These are phyloP conservation scores for Apostichopus parvimensis DNA, from an alignment of 35 echinoderm and acorn worm genomes.

Conservation along the genomic window DNA sequence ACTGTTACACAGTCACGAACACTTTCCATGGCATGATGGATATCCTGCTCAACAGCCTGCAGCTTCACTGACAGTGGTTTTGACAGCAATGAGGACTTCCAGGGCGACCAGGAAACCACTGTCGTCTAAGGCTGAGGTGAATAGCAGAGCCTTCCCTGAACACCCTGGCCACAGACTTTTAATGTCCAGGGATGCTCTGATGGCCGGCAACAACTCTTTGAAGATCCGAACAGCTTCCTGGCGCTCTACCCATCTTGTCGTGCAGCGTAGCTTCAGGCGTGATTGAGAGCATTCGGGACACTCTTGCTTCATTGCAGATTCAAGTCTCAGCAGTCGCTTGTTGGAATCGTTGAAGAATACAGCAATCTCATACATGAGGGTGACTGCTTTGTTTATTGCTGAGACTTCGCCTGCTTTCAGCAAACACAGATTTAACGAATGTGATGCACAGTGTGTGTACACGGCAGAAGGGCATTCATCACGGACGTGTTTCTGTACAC, in stretches of 20 bases:
- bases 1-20: background rate
- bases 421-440: background rate
- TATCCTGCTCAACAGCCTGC: background rate
- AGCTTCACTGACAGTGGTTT: background rate
- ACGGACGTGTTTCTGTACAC: too few relatives aligned
- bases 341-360: background rate
- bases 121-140: background rate
- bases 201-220: background rate
- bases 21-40: background rate
- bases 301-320: background rate
- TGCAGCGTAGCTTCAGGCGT: background rate
- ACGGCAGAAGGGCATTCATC: background rate
- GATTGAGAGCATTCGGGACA: background rate
- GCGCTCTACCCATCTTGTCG: background rate
- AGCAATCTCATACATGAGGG: background rate
- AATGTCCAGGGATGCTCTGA: background rate
- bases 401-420: background rate
- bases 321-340: background rate
- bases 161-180: background rate
- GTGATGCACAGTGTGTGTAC: background rate
- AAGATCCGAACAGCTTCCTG: background rate
- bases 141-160: background rate
- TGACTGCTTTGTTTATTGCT: background rate
- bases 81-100: background rate
- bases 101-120: background rate